Evolutionary conservation across 2,797 vertebrate genomes (phyloP), one percentile per base, ranked within the genome.

Genomic region (Myripristis jacobus): DNA sequence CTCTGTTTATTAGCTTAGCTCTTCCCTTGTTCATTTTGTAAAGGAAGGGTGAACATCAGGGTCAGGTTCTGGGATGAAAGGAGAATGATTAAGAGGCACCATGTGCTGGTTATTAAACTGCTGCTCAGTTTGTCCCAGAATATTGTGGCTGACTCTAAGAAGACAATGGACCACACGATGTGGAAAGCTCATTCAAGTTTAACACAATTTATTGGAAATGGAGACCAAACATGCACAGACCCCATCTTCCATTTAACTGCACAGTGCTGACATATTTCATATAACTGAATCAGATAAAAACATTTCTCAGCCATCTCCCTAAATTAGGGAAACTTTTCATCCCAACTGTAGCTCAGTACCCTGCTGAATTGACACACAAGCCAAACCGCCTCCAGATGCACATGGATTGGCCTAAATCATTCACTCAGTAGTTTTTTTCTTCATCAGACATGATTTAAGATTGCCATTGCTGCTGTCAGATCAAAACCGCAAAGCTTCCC

Each of bases 1-100:
- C 41, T 47, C n/a, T 68, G 66, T 81, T 85, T 80, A 77, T 86
- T 77, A 80, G 70, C 57, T 78, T 31, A 51, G 47, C 75, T 71
- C 70, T 73, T 65, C 50, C 53, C 56, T 70, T 41, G 25, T 75
- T 72, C 54, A 54, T 60, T 72, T 34, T 65, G 61, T 54, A 24
- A 56, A 58, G 55, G 25, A 44, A 24, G 47, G 63, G 38, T 27
- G 69, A 68, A 61, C 6, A 2, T n/a, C 0, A 1, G 34, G 56
- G 55, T 70, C 44, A 67, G 11, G 21, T 27, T 56, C 29, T 24
- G 53, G 60, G 74, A 65, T 65, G 44, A 70, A 76, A 79, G 47
- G 25, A 73, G 66, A 65, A 36, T 55, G 57, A 72, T 66, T 56
- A 59, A 51, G 24, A 75, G 52, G 13, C 38, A 55, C 46, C 60